These are phyloP conservation scores for Mycalesis mineus DNA, from an alignment of 2,888 invertebrate species.

Conservation along the genomic window DNA sequence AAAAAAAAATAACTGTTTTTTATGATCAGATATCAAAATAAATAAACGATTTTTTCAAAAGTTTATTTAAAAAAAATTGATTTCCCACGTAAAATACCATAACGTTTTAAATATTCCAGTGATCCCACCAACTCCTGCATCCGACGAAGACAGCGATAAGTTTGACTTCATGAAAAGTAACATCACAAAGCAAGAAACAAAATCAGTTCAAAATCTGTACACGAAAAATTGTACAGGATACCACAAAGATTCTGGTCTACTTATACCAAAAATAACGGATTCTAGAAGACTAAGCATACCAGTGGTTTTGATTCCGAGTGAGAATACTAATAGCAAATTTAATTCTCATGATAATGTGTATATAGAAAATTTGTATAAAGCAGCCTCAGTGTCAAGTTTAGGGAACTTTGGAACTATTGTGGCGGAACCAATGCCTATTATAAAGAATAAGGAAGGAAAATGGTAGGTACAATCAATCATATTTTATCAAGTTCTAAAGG, in stretches of 20 bases:
- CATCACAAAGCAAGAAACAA: conserved; percentile 38
- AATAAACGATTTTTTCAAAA: too few species aligned
- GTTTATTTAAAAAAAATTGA: too few species aligned
- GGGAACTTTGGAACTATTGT: conserved; percentile 66
- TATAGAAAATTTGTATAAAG: conserved; percentile 67
- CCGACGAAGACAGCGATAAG: conserved; percentile 48
- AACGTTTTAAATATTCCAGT: conserved; percentile 45
- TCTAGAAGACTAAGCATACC: conserved; percentile 65
- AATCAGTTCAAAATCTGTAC: conserved; percentile 63
- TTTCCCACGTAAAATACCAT: too few species aligned
- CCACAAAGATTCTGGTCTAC: conserved; percentile 50
- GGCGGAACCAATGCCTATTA: conserved; percentile 68
- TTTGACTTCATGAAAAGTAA: conserved; percentile 53
- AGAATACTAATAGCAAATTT: conserved; percentile 58
- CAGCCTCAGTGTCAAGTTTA: conserved; percentile 67
- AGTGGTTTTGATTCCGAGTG: conserved; percentile 60
- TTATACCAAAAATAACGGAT: conserved; percentile 59
- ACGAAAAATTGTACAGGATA: conserved; percentile 40
- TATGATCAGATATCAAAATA: too few species aligned
- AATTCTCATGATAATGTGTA: conserved; percentile 65
- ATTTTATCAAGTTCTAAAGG: too few species aligned
- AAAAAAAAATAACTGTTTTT: too few species aligned
- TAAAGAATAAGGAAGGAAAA: conserved; percentile 71
- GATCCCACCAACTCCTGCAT: conserved; percentile 68
- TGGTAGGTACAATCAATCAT: conserved; percentile 48